A percentile compares a stretch with the other conserved stretches of the same genome.
These are phyloP conservation scores for Macropus fuliginosus DNA, from an alignment of 2,797 vertebrate genomes.

Conservation along the genomic window DNA sequence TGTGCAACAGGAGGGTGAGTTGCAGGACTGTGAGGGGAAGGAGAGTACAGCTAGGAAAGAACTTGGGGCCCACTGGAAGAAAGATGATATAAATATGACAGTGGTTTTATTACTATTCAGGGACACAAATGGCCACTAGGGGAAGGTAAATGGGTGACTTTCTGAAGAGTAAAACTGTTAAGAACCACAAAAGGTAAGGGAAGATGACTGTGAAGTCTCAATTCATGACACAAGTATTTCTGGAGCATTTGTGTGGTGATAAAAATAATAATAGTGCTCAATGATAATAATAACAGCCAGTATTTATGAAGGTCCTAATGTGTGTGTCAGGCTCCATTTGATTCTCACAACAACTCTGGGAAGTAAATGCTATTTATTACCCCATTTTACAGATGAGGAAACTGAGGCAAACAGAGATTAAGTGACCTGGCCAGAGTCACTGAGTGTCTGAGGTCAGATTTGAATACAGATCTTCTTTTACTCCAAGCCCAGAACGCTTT, in stretches of 20 bases:
- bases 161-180: slow-evolving; percentile 4
- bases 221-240: slow-evolving; percentile 13
- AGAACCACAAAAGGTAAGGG: slow-evolving; percentile 17
- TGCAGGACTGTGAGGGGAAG: not conserved
- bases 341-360: not conserved
- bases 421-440: not conserved
- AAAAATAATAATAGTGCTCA: not conserved
- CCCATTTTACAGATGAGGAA: not conserved
- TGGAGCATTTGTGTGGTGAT: not conserved
- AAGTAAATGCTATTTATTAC: not conserved
- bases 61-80: not conserved
- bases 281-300: not conserved
- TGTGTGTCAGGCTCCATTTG: not conserved
- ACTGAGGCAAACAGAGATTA: not conserved
- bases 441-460: not conserved
- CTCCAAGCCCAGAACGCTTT: not conserved
- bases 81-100: not conserved
- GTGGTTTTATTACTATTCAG: not conserved
- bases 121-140: not conserved
- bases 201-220: not conserved
- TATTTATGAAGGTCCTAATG: not conserved
- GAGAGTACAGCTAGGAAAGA: not conserved
- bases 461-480: not conserved
- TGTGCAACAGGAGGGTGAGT: not conserved
- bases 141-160: not conserved